Conservation (phyloP, 2,888 invertebrate species). For the Tipula confusa region DNA sequence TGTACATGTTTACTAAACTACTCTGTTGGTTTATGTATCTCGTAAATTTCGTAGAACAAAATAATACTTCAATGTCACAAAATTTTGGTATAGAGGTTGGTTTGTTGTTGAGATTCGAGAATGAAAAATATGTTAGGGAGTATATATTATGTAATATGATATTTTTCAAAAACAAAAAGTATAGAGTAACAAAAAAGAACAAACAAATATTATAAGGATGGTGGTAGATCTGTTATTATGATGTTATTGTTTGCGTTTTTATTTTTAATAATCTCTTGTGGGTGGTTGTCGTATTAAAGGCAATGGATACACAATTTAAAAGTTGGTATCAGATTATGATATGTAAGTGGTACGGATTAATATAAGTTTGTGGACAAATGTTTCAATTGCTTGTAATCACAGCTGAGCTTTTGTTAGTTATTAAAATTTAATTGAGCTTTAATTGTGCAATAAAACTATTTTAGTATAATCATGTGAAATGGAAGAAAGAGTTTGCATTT, state of each 20-base stretch:
- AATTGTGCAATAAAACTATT: too few species aligned
- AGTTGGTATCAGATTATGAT: not conserved
- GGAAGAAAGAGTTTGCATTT: too few species aligned
- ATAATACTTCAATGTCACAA: not conserved
- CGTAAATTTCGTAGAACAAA: not conserved
- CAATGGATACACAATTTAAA: not conserved
- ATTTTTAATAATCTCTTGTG: not conserved
- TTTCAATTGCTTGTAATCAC: too few species aligned
- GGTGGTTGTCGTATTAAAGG: not conserved
- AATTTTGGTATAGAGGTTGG: not conserved
- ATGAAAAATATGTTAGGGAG: not conserved
- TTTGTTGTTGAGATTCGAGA: not conserved
- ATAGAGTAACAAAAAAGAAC: not conserved
- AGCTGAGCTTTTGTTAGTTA: too few species aligned
- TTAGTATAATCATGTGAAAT: too few species aligned
- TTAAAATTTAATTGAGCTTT: too few species aligned
- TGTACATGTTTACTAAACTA: too few species aligned
- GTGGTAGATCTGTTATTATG: not conserved
- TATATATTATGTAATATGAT: not conserved
- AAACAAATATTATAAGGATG: not conserved
- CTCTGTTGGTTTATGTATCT: not conserved
- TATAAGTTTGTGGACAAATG: too few species aligned
- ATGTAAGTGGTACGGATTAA: not conserved
- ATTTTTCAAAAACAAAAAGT: not conserved
- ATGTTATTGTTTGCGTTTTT: not conserved